Evolutionary conservation across 2,797 vertebrate genomes (phyloP).

Genomic region (Todus mexicanus): DNA sequence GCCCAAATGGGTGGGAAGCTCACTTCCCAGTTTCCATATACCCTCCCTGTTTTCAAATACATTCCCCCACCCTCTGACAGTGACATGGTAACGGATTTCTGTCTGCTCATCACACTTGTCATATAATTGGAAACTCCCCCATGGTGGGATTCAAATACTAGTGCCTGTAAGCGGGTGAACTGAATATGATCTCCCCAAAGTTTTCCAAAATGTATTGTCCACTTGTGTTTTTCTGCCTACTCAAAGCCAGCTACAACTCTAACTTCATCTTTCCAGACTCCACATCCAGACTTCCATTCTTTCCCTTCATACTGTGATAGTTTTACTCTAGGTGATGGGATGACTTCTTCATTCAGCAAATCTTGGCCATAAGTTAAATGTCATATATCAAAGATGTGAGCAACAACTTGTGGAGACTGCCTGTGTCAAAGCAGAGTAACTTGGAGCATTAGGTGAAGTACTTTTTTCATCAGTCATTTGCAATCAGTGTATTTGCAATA

Average conservation of each 20-base stretch:
- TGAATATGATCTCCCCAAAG: not conserved
- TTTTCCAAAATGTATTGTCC: not conserved
- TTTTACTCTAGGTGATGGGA: not conserved
- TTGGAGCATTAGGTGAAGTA: not conserved
- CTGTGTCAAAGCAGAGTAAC: not conserved
- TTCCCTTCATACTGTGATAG: not conserved
- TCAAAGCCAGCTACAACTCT: not conserved
- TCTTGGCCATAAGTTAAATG: not conserved
- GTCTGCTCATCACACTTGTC: not conserved
- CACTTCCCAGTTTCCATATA: not conserved
- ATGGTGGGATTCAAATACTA: not conserved
- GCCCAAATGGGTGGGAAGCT: not conserved
- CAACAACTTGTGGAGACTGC: not conserved
- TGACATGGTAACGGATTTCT: not conserved
- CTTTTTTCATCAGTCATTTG: not conserved
- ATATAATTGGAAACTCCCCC: not conserved
- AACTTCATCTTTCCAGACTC: not conserved
- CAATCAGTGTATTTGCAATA: not conserved
- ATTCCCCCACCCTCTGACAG: conserved; percentile 2
- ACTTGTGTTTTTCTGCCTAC: not conserved
- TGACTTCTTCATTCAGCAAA: not conserved
- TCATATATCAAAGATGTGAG: not conserved
- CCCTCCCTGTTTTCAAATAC: not conserved
- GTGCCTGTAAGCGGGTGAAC: not conserved
- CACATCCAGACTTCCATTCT: not conserved